Percentiles rank a stretch among this genome's conserved stretches.
Evolutionary conservation across 2,888 invertebrate species (phyloP).

Genomic region (Phengaris alcon): DNA sequence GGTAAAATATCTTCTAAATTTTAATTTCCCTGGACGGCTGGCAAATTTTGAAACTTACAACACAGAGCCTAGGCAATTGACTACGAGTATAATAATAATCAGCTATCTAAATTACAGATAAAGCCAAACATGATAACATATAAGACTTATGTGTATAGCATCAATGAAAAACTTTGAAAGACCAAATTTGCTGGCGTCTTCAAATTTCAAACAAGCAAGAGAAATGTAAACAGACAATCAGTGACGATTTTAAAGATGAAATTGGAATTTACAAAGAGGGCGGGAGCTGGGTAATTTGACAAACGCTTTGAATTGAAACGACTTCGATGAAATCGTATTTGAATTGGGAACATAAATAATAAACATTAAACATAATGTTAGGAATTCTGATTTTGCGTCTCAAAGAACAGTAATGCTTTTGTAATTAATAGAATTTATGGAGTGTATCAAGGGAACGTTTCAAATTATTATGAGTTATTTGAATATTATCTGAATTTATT

Average conservation of each 20-base stretch:
- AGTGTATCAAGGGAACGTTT: constrained; percentile 1
- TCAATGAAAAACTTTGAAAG: constrained; percentile 43
- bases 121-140: neutral
- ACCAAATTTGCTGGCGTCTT: constrained; percentile 53
- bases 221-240: constrained; percentile 77
- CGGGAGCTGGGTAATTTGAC: constrained; percentile 56
- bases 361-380: constrained; percentile 27
- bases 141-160: neutral
- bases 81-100: neutral
- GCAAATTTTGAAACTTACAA: neutral
- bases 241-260: constrained; percentile 72
- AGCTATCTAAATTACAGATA: neutral
- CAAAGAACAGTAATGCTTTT: constrained; percentile 28
- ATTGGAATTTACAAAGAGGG: constrained; percentile 53
- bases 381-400: constrained; percentile 29
- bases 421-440: constrained; percentile 28
- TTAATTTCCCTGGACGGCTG: no score
- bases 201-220: constrained; percentile 68
- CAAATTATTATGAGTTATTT: constrained; percentile 25
- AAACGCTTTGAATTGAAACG: constrained; percentile 54
- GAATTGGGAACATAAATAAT: constrained; percentile 46
- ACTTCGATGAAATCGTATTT: constrained; percentile 47
- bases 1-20: neutral
- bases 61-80: neutral
- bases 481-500: constrained; percentile 24